Evolutionary conservation across 1,140 invertebrate genomes (phyloP), one percentile per base, ranked within the genome.

Genomic region (Parasteatoda tepidariorum): DNA sequence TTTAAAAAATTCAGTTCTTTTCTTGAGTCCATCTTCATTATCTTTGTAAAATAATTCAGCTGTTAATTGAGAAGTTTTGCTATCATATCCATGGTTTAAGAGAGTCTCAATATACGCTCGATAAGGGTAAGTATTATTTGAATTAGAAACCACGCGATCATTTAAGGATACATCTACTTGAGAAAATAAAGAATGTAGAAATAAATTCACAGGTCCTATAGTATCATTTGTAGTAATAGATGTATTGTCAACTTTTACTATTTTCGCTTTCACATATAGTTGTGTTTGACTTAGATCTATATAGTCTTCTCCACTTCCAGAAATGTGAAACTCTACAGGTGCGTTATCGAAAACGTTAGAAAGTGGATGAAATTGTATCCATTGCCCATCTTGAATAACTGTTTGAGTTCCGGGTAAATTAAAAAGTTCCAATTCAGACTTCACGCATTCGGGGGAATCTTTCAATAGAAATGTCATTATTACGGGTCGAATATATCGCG

Each of bases 151-250:
- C n/a, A n/a, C n/a, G n/a, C n/a, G n/a, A n/a, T n/a, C n/a, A n/a
- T n/a, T n/a, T n/a, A n/a, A n/a, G n/a, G n/a, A 24, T 0, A 79
- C 18, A 67, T 79, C 62, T 11, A 79, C 62, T 67, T 54, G 75
- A 66, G 61, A 78, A 55, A 78, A 66, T 30, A 54, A 33, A n/a
- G 34, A 54, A 67, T 78, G 75, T 6, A 78, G 61, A 54, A 78
- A 67, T 7, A 67, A 22, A 54, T 78, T 78, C 6, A 78, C 62
- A 7, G 75, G 41, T 66, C 34, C 41, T 15, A 67, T 24, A n/a
- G 48, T 66, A 2, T 55, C 38, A n/a, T 78, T 38, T 22, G 6
- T 30, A 22, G 33, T n/a, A 28, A 67, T 26, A 15, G 26, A 1
- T 55, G 41, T 41, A 26, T 64, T 48, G 26, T 78, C n/a, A n/a